Base-by-base conservation (phyloP, 2,113 vertebrate species). In the Cnemophilus loriae region DNA sequence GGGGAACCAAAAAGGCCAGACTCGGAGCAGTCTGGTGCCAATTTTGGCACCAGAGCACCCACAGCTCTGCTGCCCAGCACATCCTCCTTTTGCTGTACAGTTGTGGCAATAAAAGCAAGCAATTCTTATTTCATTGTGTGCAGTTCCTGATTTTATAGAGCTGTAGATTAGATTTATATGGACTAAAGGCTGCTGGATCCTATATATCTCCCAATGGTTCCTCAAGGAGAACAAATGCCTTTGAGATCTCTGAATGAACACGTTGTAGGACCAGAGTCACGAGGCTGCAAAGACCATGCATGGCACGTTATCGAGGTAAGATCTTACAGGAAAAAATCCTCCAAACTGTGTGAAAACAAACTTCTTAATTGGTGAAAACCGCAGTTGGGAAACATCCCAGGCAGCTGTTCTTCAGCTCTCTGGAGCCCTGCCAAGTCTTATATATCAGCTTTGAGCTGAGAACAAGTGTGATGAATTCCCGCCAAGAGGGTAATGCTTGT, bases 401-500 rank as follows among this genome's bases (percentile, higher is more conserved):
- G 80, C 95, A 96, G 96, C 95, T 97, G 96, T 60, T 96, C 76
- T 24, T 94, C 85, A 89, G 47, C 69, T 79, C 3, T 12, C 88
- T 92, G 95, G 86, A 92, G 60, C 67, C 41, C 35, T 0, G 73
- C 93, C 93, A 95, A 79, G 12, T 8, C 57, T 26, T 57, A 20
- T 5, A 8, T 4, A 37, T 57, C 88, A 95, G 57, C 88, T 87
- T 65, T 22, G 90, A 92, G 90, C 73, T 87, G 83, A 90, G 95
- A 96, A 89, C 73, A 87, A 89, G 73, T 79, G 86, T 76, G 90
- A 93, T 95, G 87, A 84, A 94, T 96, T 96, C 89, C 76, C 11
- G 1, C 76, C 92, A 93, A 82, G 83, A 88, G 65, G 18, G 60
- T 57, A 89, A 84, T 68, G 90, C 28, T 76, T 95, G 89, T 84